phyloP scores from a whole-genome alignment of 2,113 vertebrate genomes.

The Ophthalmotilapia sp. region DNA sequence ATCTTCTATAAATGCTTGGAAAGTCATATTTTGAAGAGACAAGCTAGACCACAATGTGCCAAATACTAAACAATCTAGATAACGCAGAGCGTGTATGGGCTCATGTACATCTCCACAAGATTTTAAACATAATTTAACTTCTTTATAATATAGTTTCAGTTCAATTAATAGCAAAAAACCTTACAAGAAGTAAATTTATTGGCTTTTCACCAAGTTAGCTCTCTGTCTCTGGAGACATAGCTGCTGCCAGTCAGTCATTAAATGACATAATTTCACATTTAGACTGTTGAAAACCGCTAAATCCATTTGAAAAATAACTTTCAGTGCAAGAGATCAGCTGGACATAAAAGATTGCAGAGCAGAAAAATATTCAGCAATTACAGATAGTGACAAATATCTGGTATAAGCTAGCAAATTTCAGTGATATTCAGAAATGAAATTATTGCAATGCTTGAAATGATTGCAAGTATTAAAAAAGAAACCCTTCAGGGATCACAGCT shows the following conservation, averaged over 20 bases:
- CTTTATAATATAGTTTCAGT: background rate
- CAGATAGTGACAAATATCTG: background rate
- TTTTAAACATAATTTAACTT: background rate
- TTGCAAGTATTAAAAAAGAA: background rate
- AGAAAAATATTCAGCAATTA: background rate
- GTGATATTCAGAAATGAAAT: background rate
- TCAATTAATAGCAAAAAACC: background rate
- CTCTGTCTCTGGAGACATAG: background rate
- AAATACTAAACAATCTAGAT: background rate
- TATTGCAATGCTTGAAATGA: background rate
- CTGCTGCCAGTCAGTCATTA: background rate
- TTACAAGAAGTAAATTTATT: background rate
- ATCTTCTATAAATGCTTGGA: background rate
- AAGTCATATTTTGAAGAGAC: background rate
- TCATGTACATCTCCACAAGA: background rate
- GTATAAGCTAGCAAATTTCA: background rate
- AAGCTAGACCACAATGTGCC: background rate
- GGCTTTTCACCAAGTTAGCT: background rate
- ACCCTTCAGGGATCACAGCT: background rate
- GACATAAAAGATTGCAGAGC: background rate
- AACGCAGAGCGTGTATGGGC: background rate
- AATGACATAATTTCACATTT: conserved; percentile 2
- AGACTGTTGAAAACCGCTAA: background rate
- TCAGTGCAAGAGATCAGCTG: background rate
- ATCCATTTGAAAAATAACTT: background rate